These are phyloP conservation scores for Columba livia DNA, from an alignment of 2,113 vertebrate species.

Conservation along the genomic window DNA sequence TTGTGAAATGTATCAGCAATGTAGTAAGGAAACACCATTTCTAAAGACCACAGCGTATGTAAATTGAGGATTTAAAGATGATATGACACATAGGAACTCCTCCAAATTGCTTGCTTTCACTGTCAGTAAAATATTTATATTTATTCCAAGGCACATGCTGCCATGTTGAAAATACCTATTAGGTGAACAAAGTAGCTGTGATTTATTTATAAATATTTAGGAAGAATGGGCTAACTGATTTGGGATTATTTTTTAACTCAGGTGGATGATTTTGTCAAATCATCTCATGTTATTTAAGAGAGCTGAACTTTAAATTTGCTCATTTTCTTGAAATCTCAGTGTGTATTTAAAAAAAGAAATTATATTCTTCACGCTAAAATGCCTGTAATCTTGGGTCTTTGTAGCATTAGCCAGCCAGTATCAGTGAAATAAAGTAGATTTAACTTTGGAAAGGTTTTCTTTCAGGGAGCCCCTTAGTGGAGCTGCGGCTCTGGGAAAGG, in stretches of 20 bases:
- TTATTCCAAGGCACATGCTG: not conserved
- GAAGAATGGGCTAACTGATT: not conserved
- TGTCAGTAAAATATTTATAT: slow-evolving; percentile 39
- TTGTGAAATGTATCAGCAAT: slow-evolving; percentile 45
- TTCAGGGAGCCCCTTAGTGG: not conserved
- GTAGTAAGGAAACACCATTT: slow-evolving; percentile 18
- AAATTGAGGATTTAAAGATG: slow-evolving; percentile 23
- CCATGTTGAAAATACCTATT: not conserved
- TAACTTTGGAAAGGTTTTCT: slow-evolving; percentile 29
- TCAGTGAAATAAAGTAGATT: slow-evolving; percentile 6
- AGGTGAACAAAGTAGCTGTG: slow-evolving; percentile 14
- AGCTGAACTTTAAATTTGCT: slow-evolving; percentile 24
- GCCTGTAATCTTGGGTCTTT: not conserved
- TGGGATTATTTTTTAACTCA: not conserved
- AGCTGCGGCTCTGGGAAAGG: not conserved
- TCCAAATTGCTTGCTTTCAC: slow-evolving; percentile 24
- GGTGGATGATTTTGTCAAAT: slow-evolving; percentile 36
- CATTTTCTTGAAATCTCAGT: not conserved
- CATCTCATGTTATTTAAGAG: slow-evolving; percentile 41
- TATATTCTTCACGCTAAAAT: not conserved
- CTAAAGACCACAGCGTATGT: not conserved
- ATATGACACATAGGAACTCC: not conserved
- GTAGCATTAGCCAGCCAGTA: not conserved
- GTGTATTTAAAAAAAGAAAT: not conserved
- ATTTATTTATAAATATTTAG: slow-evolving; percentile 23